phyloP scores from a whole-genome alignment of 2,113 vertebrate species.

The Epinephelus cyanopodus region DNA sequence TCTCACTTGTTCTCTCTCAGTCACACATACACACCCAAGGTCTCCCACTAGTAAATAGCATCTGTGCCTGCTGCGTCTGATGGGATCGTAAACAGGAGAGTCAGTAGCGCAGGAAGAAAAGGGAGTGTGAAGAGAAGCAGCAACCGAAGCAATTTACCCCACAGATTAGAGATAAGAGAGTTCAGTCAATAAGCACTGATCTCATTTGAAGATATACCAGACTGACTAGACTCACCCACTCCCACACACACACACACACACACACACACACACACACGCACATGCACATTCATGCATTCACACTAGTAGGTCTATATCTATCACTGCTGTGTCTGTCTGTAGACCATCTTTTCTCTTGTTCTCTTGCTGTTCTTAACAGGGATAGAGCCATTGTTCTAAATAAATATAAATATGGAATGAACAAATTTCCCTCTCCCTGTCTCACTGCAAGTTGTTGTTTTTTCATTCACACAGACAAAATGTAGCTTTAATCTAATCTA shows the following conservation, averaged over 20 bases:
- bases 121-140: slow-evolving; percentile 66
- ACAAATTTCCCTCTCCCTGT: slow-evolving; percentile 10
- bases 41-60: slow-evolving; percentile 75
- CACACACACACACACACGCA: slow-evolving; percentile 2
- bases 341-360: slow-evolving; percentile 9
- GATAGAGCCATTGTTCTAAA: slow-evolving; percentile 19
- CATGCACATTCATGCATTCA: slow-evolving; percentile 20
- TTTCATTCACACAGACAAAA: slow-evolving; percentile 1
- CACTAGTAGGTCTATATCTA: slow-evolving; percentile 16
- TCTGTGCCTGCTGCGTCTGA: slow-evolving; percentile 72
- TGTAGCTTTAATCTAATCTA: not conserved
- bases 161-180: slow-evolving; percentile 84
- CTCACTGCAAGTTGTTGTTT: not conserved
- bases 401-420: slow-evolving; percentile 37
- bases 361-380: not conserved
- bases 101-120: slow-evolving; percentile 68
- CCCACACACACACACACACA: slow-evolving; percentile 35
- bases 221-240: slow-evolving; percentile 43
- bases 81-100: slow-evolving; percentile 78
- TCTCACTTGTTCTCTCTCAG: not conserved
- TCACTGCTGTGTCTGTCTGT: slow-evolving; percentile 8
- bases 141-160: slow-evolving; percentile 82
- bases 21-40: slow-evolving; percentile 32
- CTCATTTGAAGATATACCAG: slow-evolving; percentile 85
- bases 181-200: slow-evolving; percentile 86